Percentiles rank a stretch among this genome's conserved stretches.
phyloP scores from a whole-genome alignment of 30 jellyfish, hydroid and myxozoan genomes.

The Aurelia aurita region DNA sequence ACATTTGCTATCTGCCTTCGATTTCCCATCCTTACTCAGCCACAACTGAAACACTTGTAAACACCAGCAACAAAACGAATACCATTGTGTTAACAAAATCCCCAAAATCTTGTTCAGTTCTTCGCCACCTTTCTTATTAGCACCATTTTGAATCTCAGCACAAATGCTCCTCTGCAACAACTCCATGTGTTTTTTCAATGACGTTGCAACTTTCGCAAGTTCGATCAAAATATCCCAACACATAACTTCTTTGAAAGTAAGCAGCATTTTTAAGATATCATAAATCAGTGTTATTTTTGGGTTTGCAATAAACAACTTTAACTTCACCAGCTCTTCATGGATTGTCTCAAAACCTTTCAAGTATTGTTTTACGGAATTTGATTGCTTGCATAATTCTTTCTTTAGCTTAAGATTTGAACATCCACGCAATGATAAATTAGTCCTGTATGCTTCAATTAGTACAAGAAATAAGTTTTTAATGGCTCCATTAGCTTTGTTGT shows the following conservation, averaged over 20 bases:
- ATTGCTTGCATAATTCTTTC: slow-evolving; percentile 50
- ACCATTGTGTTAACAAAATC: slow-evolving; percentile 30
- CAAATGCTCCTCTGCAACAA: neutral
- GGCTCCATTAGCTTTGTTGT: neutral
- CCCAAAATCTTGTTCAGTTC: slow-evolving; percentile 11
- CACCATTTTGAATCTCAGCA: neutral
- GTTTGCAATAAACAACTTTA: slow-evolving; percentile 31
- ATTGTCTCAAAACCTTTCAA: slow-evolving; percentile 18
- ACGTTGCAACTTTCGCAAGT: neutral
- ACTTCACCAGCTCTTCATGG: slow-evolving; percentile 10
- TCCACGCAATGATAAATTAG: neutral
- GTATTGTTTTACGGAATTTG: slow-evolving; percentile 15
- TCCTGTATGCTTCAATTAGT: slow-evolving; percentile 32
- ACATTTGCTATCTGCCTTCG: slow-evolving; percentile 18
- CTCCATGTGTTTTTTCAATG: slow-evolving; percentile 13
- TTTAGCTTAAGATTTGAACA: slow-evolving; percentile 7
- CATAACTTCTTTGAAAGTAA: slow-evolving; percentile 16
- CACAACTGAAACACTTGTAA: slow-evolving; percentile 31
- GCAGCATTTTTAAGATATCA: slow-evolving; percentile 37
- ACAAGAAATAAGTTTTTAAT: neutral
- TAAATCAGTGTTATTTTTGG: slow-evolving; percentile 35
- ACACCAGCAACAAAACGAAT: slow-evolving; percentile 61
- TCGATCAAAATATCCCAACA: slow-evolving; percentile 42
- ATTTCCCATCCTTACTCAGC: slow-evolving; percentile 13
- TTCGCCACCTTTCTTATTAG: neutral